A percentile compares a stretch with the other conserved stretches of the same genome.
These are phyloP conservation scores for Coptodon bakossiorum DNA, from an alignment of 2,113 vertebrate species.

Conservation along the genomic window DNA sequence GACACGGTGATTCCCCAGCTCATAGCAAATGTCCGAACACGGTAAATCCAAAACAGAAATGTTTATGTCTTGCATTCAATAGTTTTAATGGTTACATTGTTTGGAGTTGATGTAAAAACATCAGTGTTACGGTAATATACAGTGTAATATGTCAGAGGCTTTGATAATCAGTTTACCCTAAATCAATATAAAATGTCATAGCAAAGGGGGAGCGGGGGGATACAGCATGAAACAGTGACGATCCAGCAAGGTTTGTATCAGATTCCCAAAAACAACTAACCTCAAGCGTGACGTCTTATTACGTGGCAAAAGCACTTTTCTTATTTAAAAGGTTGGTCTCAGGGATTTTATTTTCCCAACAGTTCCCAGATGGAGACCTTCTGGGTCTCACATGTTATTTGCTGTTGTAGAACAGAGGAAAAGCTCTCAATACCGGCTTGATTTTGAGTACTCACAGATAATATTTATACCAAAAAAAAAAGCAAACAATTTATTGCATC, in stretches of 20 bases:
- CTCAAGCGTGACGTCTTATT: conserved; percentile 15
- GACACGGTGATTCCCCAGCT: conserved; percentile 20
- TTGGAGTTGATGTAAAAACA: conserved; percentile 37
- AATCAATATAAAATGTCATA: conserved; percentile 50
- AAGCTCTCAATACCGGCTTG: neutral
- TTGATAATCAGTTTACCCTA: conserved; percentile 37
- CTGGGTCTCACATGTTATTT: neutral
- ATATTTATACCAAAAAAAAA: neutral
- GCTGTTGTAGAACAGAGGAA: neutral
- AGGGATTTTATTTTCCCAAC: neutral
- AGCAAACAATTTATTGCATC: neutral
- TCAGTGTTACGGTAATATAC: neutral
- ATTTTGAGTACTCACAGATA: neutral
- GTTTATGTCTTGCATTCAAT: conserved; percentile 31
- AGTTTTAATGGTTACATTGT: conserved; percentile 41
- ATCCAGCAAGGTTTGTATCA: conserved; percentile 10
- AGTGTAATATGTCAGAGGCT: conserved; percentile 14
- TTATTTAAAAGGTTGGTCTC: neutral
- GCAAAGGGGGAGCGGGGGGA: neutral
- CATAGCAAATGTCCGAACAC: neutral
- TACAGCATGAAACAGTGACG: conserved; percentile 12
- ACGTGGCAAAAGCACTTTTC: neutral
- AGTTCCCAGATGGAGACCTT: neutral
- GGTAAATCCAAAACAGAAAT: conserved; percentile 30
- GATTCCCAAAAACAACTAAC: conserved; percentile 35